A percentile compares a stretch with the other conserved stretches of the same genome.
phyloP scores from a whole-genome alignment of 2,797 vertebrate species.

The Pyrocephalus nanus region DNA sequence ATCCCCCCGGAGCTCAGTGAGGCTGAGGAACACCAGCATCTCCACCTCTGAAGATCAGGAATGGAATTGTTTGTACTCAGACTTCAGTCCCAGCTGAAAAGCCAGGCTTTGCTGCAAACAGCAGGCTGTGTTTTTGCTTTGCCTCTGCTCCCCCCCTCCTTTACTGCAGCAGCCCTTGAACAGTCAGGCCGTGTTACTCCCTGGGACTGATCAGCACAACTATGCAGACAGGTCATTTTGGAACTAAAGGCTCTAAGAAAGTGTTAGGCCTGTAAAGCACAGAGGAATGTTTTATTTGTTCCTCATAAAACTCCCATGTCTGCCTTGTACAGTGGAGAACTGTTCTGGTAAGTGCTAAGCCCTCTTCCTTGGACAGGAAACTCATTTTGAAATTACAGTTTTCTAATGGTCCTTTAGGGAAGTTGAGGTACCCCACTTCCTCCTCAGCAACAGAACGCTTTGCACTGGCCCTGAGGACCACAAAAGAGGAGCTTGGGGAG shows the following conservation, averaged over 20 bases:
- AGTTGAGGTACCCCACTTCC: slow-evolving; percentile 59
- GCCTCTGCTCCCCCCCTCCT: not conserved
- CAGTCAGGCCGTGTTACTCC: slow-evolving; percentile 19
- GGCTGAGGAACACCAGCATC: fast-evolving
- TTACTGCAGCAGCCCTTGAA: not conserved
- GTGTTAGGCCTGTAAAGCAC: slow-evolving; percentile 53
- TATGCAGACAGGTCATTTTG: slow-evolving; percentile 21
- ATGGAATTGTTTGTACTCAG: not conserved
- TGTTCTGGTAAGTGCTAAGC: slow-evolving; percentile 57
- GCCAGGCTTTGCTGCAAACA: not conserved
- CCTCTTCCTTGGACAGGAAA: slow-evolving; percentile 62
- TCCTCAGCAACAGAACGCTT: slow-evolving; percentile 9
- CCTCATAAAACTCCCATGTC: slow-evolving; percentile 62
- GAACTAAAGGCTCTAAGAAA: slow-evolving; percentile 57
- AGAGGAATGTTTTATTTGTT: slow-evolving; percentile 69
- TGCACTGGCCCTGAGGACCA: not conserved
- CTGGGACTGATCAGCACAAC: not conserved
- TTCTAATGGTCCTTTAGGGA: slow-evolving; percentile 67
- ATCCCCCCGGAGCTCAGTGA: not conserved
- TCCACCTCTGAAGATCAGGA: not conserved
- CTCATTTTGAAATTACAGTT: slow-evolving; percentile 62
- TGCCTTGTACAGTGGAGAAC: slow-evolving; percentile 35
- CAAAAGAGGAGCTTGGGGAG: slow-evolving; percentile 12
- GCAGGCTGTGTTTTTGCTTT: not conserved
- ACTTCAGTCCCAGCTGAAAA: not conserved